Base-by-base conservation (phyloP, 2,113 vertebrate species). In the Heloderma charlesbogerti region DNA sequence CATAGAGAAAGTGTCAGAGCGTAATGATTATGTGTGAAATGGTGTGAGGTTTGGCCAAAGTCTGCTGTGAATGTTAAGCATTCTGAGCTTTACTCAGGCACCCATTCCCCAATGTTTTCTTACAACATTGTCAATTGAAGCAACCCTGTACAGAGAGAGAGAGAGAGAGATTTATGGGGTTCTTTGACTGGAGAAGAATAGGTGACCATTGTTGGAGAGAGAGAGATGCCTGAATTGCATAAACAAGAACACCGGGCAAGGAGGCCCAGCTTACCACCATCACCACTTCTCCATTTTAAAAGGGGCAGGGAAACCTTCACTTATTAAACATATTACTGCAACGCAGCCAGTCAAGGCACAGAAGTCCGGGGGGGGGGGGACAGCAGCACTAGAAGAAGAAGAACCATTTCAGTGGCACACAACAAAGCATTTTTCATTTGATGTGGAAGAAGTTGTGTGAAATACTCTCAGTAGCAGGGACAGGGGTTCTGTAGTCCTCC, bases 11-110 rank as follows among this genome's bases (percentile, higher is more conserved):
- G 27, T 89, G 71, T 40, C 37, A 5, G 66, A 51, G 27, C n/a
- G 60, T 71, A 51, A 74, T 60, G 37, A 57, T 27, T n/a, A 48
- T 87, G 51, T 48, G 51, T 74, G 48, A 86, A 91, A 29, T 81
- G 77, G 66, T 81, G 37, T 86, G 66, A 57, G 51, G 40, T 29
- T 45, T 72, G 57, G 37, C 31, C 37, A 57, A 91, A 60, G 79
- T 57, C 66, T 54, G 29, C 75, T 60, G 77, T 80, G 84, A 91
- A 87, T 81, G 12, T 13, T 80, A 69, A 91, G 67, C 77, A 63
- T 43, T 74, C 54, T 43, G 10, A 27, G n/a, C 69, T n/a, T 90
- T 40, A 40, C 34, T 13, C n/a, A 74, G 66, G 37, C 29, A 25
- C 12, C 18, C 27, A 48, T 81, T 34, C 8, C 72, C 12, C 48